Percentiles rank a stretch among this genome's conserved stretches.
phyloP scores from a whole-genome alignment of 2,797 vertebrate genomes.

The Cirrhinus mrigala region DNA sequence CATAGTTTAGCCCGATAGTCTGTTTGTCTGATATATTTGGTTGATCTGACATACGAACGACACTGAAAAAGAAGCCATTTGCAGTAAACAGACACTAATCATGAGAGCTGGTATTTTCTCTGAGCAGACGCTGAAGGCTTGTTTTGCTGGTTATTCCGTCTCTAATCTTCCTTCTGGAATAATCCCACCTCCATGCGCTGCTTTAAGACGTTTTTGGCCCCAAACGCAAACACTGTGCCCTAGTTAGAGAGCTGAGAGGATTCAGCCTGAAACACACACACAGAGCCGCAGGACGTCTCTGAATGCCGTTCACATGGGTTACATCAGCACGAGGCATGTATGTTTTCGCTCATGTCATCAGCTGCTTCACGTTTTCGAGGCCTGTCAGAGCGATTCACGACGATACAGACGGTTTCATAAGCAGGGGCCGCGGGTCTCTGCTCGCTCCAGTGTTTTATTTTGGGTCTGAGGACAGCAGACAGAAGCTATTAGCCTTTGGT shows the following conservation, averaged over 20 bases:
- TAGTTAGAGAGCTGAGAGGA: conserved; percentile 38
- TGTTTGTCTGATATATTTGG: not conserved
- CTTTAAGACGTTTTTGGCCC: conserved; percentile 46
- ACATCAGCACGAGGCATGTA: not conserved
- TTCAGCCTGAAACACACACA: conserved; percentile 8
- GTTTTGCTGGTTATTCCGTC: conserved; percentile 30
- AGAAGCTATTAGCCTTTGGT: conserved; percentile 70
- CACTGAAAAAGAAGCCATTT: not conserved
- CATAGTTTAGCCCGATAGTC: too few relatives aligned
- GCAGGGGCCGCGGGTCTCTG: not conserved
- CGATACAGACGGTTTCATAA: not conserved
- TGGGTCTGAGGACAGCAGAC: conserved; percentile 66
- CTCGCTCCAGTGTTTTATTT: conserved; percentile 68
- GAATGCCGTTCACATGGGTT: not conserved
- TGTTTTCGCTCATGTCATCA: not conserved
- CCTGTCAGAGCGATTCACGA: not conserved
- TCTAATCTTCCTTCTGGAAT: conserved; percentile 48
- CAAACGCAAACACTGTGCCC: conserved; percentile 43
- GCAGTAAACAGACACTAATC: not conserved
- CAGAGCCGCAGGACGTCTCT: not conserved
- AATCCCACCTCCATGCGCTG: conserved; percentile 41
- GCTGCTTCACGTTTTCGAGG: not conserved
- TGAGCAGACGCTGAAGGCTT: conserved; percentile 12
- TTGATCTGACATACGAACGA: not conserved
- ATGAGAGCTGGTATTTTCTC: not conserved